Percentiles rank a stretch among this genome's conserved stretches.
Evolutionary conservation across 1,140 invertebrate genomes (phyloP).

Genomic region (Rhopalosiphum padi): DNA sequence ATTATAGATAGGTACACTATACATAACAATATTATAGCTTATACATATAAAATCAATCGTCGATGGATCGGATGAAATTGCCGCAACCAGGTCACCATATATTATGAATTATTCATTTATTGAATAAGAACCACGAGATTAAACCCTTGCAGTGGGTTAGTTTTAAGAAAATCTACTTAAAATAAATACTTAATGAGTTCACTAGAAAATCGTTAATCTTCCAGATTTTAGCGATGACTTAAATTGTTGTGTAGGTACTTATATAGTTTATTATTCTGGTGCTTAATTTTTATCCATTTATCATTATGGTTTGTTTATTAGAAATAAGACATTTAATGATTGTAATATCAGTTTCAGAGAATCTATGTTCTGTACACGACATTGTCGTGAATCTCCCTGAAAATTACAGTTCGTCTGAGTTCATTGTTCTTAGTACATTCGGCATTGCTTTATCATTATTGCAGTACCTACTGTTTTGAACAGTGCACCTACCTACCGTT

Average conservation of each 20-base stretch:
- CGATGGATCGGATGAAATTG: not conserved
- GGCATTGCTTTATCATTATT: slow-evolving; percentile 3
- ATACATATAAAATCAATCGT: slow-evolving; percentile 1
- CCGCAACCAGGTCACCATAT: not conserved
- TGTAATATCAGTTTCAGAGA: not conserved
- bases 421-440: not conserved
- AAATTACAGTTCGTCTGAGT: not conserved
- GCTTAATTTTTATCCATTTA: not conserved
- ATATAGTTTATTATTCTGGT: not conserved
- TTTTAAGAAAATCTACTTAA: not conserved
- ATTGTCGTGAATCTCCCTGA: not conserved
- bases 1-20: not conserved
- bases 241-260: not conserved
- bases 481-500: not conserved
- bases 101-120: slow-evolving; percentile 31
- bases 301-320: not conserved
- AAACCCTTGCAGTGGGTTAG: not conserved
- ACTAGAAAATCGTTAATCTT: not conserved
- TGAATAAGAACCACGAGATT: not conserved
- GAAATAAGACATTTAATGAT: slow-evolving; percentile 5
- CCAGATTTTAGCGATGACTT: not conserved
- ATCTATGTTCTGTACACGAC: not conserved
- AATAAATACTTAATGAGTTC: slow-evolving; percentile 22
- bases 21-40: too few relatives aligned
- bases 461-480: not conserved